Percentiles rank a stretch among this genome's conserved stretches.
Conservation (phyloP, 2,113 vertebrate species). For the Phocoena sinus region DNA sequence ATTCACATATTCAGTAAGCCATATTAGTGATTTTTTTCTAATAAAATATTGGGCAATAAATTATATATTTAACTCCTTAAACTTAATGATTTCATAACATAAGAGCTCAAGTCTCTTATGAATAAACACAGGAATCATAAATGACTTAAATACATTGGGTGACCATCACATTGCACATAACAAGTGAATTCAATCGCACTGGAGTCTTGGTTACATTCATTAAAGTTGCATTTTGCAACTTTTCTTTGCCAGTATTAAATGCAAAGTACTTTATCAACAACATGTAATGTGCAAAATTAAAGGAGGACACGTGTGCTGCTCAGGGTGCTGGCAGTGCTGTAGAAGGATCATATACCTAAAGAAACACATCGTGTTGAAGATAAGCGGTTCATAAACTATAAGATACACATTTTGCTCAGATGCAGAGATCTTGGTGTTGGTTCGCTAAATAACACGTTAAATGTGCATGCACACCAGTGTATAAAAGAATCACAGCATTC, state of each 20-base stretch:
- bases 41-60: background rate
- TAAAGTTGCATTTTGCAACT: background rate
- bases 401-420: background rate
- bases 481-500: background rate
- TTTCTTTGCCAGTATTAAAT: background rate
- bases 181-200: background rate
- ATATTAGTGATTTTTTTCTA: background rate
- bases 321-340: accelerated
- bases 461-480: background rate
- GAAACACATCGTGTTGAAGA: background rate
- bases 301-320: background rate
- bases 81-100: background rate
- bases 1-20: background rate
- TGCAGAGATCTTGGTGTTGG: background rate
- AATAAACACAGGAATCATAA: background rate
- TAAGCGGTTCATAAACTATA: background rate
- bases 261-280: background rate
- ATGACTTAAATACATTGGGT: background rate
- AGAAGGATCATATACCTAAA: background rate
- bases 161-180: background rate
- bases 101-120: background rate
- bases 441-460: background rate
- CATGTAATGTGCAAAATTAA: background rate
- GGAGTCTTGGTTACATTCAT: background rate
- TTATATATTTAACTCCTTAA: background rate